These are phyloP conservation scores for Leptopilina boulardi DNA, from an alignment of 1,140 invertebrate genomes.

Conservation along the genomic window DNA sequence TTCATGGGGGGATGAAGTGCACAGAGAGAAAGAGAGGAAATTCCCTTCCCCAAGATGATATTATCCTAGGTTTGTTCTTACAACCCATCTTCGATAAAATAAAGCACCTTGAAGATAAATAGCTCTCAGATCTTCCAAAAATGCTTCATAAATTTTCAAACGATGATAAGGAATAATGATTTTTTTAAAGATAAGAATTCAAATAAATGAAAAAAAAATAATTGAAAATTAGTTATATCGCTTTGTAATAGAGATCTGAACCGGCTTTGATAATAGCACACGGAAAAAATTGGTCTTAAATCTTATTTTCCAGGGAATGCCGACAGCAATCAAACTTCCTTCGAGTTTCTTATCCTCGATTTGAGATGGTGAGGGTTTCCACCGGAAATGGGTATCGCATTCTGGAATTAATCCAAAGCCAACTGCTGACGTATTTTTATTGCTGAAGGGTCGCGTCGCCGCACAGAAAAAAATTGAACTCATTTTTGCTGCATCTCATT, in stretches of 20 bases:
- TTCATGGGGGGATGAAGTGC: conserved; percentile 45
- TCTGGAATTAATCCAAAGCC: conserved; percentile 2
- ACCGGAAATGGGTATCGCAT: conserved; percentile 8
- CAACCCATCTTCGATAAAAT: conserved; percentile 24
- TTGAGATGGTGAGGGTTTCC: not conserved
- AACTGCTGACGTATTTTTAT: not conserved
- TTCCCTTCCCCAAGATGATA: conserved; percentile 32
- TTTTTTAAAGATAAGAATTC: no score
- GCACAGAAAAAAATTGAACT: no score
- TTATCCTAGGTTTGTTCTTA: conserved; percentile 29
- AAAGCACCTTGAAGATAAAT: conserved; percentile 5
- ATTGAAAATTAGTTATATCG: no score
- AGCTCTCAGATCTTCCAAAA: not conserved
- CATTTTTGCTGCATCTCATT: no score
- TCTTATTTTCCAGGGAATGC: not conserved
- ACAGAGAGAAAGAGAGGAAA: no score
- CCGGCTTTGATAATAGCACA: no score
- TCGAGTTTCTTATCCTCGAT: conserved; percentile 18
- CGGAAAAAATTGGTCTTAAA: not conserved
- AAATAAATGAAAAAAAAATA: no score
- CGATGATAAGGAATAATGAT: not conserved
- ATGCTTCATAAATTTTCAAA: not conserved
- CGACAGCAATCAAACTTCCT: conserved; percentile 3
- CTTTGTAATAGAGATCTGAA: no score
- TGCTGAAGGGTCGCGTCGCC: not conserved